Evolutionary conservation across 2,888 invertebrate species (phyloP).

Genomic region (Gisinianus flammeolus): DNA sequence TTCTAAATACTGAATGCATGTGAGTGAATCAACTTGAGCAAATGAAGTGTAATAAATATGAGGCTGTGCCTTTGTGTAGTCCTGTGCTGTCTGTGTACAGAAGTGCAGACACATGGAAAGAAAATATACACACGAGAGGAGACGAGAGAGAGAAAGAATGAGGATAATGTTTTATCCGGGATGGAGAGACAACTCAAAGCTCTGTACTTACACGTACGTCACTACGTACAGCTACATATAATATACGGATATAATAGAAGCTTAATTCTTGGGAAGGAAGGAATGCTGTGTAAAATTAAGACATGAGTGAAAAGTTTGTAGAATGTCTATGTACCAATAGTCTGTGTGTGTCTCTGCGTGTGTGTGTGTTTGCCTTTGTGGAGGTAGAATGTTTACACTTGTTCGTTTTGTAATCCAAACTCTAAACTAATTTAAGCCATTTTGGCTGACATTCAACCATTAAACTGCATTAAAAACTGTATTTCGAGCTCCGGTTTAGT

Average conservation of each 20-base stretch:
- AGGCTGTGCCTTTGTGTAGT: not conserved
- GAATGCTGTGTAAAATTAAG: not conserved
- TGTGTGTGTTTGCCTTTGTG: not conserved
- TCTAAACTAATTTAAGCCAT: constrained; percentile 10
- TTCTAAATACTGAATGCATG: not conserved
- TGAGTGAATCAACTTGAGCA: not conserved
- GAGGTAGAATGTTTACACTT: not conserved
- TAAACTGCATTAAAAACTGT: not conserved
- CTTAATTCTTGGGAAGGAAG: not conserved
- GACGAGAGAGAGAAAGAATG: not conserved
- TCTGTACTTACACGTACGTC: not conserved
- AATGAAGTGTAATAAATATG: not conserved
- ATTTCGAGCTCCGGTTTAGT: not conserved
- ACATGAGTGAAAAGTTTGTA: not conserved
- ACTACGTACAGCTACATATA: not conserved
- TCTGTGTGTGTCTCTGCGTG: not conserved
- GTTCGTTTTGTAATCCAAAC: constrained; percentile 3
- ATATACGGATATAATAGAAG: not conserved
- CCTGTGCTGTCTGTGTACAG: not conserved
- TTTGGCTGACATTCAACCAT: constrained; percentile 13
- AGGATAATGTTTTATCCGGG: not conserved
- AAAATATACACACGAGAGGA: not conserved
- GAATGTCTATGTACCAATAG: not conserved
- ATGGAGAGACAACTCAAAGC: too few species aligned
- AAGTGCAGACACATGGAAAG: not conserved